phyloP scores from a whole-genome alignment of 2,888 invertebrate species.

The Ceraclea dissimilis region DNA sequence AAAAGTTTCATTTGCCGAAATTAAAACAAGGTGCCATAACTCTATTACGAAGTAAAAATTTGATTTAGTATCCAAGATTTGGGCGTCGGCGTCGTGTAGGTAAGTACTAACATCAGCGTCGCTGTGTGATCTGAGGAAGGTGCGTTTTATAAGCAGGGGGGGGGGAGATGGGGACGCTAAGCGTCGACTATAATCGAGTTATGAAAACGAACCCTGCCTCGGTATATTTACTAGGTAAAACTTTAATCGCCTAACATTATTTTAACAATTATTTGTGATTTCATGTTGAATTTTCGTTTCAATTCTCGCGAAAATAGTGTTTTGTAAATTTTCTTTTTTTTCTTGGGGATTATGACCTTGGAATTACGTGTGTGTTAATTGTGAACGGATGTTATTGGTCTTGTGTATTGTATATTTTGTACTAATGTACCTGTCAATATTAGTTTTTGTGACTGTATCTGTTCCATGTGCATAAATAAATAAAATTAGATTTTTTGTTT shows the following conservation, averaged over 20 bases:
- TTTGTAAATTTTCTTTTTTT: too few species aligned
- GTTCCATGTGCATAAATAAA: too few species aligned
- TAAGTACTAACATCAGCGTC: too few species aligned
- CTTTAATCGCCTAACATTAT: neutral
- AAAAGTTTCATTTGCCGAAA: slow-evolving; percentile 25
- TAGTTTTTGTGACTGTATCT: too few species aligned
- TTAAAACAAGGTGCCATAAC: slow-evolving; percentile 25
- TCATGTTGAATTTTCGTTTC: neutral
- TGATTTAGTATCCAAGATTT: slow-evolving; percentile 6
- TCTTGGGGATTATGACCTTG: too few species aligned
- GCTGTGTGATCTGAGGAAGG: neutral
- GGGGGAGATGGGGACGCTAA: neutral
- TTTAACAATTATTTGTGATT: neutral
- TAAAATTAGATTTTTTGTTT: too few species aligned
- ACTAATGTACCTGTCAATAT: too few species aligned
- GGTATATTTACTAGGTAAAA: neutral
- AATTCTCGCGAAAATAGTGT: neutral
- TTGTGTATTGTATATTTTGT: too few species aligned
- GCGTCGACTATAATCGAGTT: slow-evolving; percentile 4
- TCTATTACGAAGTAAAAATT: slow-evolving; percentile 4
- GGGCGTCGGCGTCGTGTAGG: neutral
- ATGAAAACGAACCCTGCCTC: neutral
- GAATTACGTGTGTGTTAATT: too few species aligned
- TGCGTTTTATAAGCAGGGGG: too few species aligned
- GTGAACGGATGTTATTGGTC: too few species aligned